Evolutionary conservation across 2,888 invertebrate genomes (phyloP).

Genomic region (Subacronicta megacephala): DNA sequence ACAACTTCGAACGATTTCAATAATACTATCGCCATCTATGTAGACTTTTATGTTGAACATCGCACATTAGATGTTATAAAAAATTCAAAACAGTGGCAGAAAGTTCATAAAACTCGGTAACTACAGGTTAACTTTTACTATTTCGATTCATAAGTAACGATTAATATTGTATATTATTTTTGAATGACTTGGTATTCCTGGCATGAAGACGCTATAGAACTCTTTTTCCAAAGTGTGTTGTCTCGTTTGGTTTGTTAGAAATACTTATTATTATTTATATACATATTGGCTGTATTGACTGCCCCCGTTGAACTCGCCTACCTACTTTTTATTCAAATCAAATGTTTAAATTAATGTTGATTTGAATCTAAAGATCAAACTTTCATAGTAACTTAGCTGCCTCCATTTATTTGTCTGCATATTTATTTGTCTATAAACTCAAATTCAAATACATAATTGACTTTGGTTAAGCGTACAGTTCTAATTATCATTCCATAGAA

Average conservation of each 20-base stretch:
- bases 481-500: conserved; percentile 41
- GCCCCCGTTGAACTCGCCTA: conserved; percentile 50
- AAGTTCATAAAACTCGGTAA: conserved; percentile 41
- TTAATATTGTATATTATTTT: conserved; percentile 44
- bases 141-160: conserved; percentile 25
- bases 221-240: conserved; percentile 56
- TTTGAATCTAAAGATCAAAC: conserved; percentile 20
- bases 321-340: conserved; percentile 28
- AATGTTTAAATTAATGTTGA: conserved; percentile 17
- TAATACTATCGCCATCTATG: conserved; percentile 23
- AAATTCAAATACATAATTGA: conserved; percentile 16
- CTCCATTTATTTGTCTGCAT: conserved; percentile 7
- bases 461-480: conserved; percentile 22
- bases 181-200: conserved; percentile 39
- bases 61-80: conserved; percentile 28
- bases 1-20: conserved; percentile 33
- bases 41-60: conserved; percentile 35
- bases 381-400: conserved; percentile 21
- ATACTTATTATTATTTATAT: conserved; percentile 63
- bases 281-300: conserved; percentile 46
- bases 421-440: conserved; percentile 19
- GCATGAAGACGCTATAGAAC: conserved; percentile 52
- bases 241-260: conserved; percentile 41
- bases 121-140: conserved; percentile 39
- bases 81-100: conserved; percentile 45